Evolutionary conservation across 1,140 invertebrate genomes (phyloP).

Genomic region (Drosophila suzukii): DNA sequence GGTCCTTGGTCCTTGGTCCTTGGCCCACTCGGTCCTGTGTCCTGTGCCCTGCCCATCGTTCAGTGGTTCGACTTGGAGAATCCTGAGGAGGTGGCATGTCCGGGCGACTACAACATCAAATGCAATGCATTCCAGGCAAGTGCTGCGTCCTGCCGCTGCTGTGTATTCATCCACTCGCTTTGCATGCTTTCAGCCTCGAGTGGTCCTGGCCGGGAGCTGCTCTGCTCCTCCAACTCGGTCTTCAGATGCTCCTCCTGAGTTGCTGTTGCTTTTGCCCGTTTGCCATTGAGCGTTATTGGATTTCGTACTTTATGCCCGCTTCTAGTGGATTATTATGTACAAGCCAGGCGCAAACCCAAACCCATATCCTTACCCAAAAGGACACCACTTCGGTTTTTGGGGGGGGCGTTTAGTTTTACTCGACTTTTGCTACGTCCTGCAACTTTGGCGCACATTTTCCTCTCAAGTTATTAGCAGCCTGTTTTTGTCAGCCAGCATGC

Average conservation of each 20-base stretch:
- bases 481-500: slow-evolving; percentile 74
- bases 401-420: slow-evolving; percentile 74
- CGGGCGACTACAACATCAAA: slow-evolving; percentile 88
- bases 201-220: slow-evolving; percentile 51
- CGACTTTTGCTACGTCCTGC: slow-evolving; percentile 81
- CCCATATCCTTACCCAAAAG: slow-evolving; percentile 14
- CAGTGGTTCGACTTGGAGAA: slow-evolving; percentile 93
- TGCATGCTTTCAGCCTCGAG: slow-evolving; percentile 78
- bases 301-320: slow-evolving; percentile 78
- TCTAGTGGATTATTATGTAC: slow-evolving; percentile 82
- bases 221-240: slow-evolving; percentile 38
- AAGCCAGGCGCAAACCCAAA: slow-evolving; percentile 36
- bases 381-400: slow-evolving; percentile 15
- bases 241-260: slow-evolving; percentile 22
- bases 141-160: slow-evolving; percentile 44
- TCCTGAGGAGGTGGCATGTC: slow-evolving; percentile 89
- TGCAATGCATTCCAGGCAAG: slow-evolving; percentile 85
- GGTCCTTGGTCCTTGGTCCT: slow-evolving; percentile 13
- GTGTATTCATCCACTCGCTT: slow-evolving; percentile 69
- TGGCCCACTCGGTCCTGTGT: slow-evolving; percentile 2
- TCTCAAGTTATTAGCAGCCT: slow-evolving; percentile 82
- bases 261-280: slow-evolving; percentile 48
- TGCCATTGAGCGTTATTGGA: slow-evolving; percentile 81
- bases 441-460: slow-evolving; percentile 82
- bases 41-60: slow-evolving; percentile 2